These are phyloP conservation scores for Aphaenogaster floridana DNA, from an alignment of 1,140 invertebrate species.

Conservation along the genomic window DNA sequence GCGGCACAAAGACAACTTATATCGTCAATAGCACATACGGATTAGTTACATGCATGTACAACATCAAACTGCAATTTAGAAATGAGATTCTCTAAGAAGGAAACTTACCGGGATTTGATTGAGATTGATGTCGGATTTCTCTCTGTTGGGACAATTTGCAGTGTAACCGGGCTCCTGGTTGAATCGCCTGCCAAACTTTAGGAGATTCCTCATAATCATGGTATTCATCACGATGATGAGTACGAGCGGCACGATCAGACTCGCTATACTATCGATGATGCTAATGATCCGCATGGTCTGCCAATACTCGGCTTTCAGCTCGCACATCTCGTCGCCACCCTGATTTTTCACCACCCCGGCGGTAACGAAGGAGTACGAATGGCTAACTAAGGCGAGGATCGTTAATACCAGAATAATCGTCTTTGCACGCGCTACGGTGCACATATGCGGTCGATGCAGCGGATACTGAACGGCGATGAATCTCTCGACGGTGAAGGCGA, in stretches of 20 bases:
- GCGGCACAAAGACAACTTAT: background rate
- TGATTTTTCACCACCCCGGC: slow-evolving; percentile 82
- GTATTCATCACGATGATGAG: slow-evolving; percentile 89
- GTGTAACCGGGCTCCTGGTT: slow-evolving; percentile 74
- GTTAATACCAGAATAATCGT: slow-evolving; percentile 86
- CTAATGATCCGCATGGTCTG: slow-evolving; percentile 87
- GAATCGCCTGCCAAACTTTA: slow-evolving; percentile 85
- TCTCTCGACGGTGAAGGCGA: slow-evolving; percentile 90
- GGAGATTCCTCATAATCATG: slow-evolving; percentile 87
- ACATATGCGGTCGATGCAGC: slow-evolving; percentile 88
- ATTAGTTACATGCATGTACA: background rate
- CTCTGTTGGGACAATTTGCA: slow-evolving; percentile 77
- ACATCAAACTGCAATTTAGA: background rate
- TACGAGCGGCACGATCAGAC: slow-evolving; percentile 87
- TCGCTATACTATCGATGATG: slow-evolving; percentile 88
- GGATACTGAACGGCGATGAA: slow-evolving; percentile 91
- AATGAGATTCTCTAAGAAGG: background rate
- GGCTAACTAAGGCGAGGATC: slow-evolving; percentile 84
- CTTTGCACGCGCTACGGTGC: slow-evolving; percentile 89
- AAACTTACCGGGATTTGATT: slow-evolving; percentile 84
- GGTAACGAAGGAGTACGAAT: slow-evolving; percentile 87
- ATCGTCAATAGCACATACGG: background rate
- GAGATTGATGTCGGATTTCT: slow-evolving; percentile 84
- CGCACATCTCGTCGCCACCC: slow-evolving; percentile 85
- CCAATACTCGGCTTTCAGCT: slow-evolving; percentile 84